Base-by-base conservation (phyloP, 2,888 invertebrate genomes). In the Lasioglossum villosulum region DNA sequence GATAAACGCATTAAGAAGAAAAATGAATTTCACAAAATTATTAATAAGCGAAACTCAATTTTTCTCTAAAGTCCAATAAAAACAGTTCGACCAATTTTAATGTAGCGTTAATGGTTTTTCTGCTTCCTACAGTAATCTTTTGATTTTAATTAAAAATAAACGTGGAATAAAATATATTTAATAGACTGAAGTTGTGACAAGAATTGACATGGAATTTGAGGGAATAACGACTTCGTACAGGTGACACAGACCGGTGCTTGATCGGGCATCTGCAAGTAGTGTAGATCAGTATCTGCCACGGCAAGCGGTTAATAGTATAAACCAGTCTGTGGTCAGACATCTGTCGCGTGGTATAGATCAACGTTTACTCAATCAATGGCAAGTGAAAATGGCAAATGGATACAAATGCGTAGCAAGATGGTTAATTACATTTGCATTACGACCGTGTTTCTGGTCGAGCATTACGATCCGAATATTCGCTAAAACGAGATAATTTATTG, bases 301-400 rank as follows among this genome's bases (percentile, higher is more conserved):
- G 0, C 23, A 48, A 59, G 59, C 48, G 39, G 63, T 75, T 45
- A 84, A 52, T 83, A 59, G 34, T 77, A 70, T 71, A 59, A 73
- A 30, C 76, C 56, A 30, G 48, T 34, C 10, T 19, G 10, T 74
- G 74, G 45, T 37, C 63, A 71, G 83, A 70, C 83, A 68, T 45
- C 14, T 56, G 71, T 37, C 52, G 27, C 34, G n/a, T 37, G 52
- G 56, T 39, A 68, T 52, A 52, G 74, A 83, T 83, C 70, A 75
- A 34, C 48, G 42, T 83, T 71, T 70, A 37, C 34, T 83, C 74
- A n/a, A 78, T 78, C 74, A 19, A 12, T 63, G 74, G 23, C 59
- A 42, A 78, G 34, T 75, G 48, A 83, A 83, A 84, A 70, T 77
- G 34, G 30, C 39, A 63, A 72, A 72, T 48, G 66, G 66, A 56